These are phyloP conservation scores for Quadroppia sp. DNA, from an alignment of 2,888 invertebrate genomes.

Conservation along the genomic window DNA sequence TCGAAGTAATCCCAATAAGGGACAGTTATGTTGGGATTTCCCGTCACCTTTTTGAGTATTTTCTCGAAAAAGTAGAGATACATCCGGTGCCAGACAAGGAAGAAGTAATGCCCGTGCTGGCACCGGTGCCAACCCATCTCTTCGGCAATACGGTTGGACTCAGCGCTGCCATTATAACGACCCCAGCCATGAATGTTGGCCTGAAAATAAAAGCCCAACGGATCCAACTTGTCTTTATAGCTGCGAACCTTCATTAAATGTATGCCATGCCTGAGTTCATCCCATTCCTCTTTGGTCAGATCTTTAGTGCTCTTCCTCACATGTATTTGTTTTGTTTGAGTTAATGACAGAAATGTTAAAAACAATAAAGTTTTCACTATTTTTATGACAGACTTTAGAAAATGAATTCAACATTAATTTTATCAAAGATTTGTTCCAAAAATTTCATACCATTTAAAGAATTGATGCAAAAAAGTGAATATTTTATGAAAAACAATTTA, in stretches of 20 bases:
- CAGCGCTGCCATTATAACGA: not conserved
- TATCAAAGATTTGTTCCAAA: no score
- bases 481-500: no score
- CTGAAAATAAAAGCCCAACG: not conserved
- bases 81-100: not conserved
- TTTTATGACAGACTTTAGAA: no score
- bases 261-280: no score
- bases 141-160: not conserved
- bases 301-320: no score
- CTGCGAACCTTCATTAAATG: not conserved
- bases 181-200: slow-evolving; percentile 10
- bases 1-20: slow-evolving; percentile 4
- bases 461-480: no score
- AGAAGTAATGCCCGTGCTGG: not conserved
- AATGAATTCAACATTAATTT: no score
- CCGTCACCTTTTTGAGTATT: not conserved
- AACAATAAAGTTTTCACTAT: no score
- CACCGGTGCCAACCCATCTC: not conserved
- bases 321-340: no score
- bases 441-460: no score
- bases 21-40: not conserved
- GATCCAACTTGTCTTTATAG: not conserved
- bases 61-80: not conserved
- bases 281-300: no score
- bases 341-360: no score